A percentile compares a stretch with the other conserved stretches of the same genome.
phyloP scores from a whole-genome alignment of 2,113 vertebrate species.

The Eolophus roseicapilla region DNA sequence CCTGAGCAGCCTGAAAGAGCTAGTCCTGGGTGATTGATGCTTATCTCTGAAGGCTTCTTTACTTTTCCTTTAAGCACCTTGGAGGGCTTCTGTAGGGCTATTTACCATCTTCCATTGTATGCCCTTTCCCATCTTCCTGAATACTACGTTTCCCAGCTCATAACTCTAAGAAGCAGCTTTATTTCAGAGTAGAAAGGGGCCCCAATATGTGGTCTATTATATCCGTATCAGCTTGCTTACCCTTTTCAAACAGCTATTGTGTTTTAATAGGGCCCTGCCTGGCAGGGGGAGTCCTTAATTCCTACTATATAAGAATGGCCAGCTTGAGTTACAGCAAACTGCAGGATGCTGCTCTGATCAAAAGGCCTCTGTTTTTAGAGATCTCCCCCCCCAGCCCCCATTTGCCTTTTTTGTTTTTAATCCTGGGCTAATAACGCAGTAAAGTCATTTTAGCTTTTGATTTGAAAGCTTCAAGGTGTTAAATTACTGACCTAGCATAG shows the following conservation, averaged over 20 bases:
- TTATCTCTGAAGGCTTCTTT: conserved; percentile 47
- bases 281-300: conserved; percentile 78
- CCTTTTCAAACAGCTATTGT: conserved; percentile 81
- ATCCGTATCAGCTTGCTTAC: conserved; percentile 83
- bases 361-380: conserved; percentile 79
- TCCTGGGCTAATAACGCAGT: conserved; percentile 65
- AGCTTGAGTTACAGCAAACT: conserved; percentile 80
- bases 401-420: conserved; percentile 33
- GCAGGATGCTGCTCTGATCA: conserved; percentile 78
- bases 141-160: conserved; percentile 74
- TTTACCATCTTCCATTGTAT: conserved; percentile 57
- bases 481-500: conserved; percentile 75
- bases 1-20: conserved; percentile 42
- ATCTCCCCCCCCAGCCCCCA: neutral
- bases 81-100: conserved; percentile 65
- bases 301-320: conserved; percentile 76
- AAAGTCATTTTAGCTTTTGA: conserved; percentile 71
- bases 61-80: conserved; percentile 58
- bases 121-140: conserved; percentile 59
- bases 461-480: conserved; percentile 74
- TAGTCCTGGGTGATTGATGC: conserved; percentile 30
- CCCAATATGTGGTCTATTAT: conserved; percentile 81
- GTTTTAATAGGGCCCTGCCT: conserved; percentile 79
- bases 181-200: conserved; percentile 77
- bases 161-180: conserved; percentile 78